Evolutionary conservation across 2,888 invertebrate species (phyloP).

Genomic region (Synergus japonicus): DNA sequence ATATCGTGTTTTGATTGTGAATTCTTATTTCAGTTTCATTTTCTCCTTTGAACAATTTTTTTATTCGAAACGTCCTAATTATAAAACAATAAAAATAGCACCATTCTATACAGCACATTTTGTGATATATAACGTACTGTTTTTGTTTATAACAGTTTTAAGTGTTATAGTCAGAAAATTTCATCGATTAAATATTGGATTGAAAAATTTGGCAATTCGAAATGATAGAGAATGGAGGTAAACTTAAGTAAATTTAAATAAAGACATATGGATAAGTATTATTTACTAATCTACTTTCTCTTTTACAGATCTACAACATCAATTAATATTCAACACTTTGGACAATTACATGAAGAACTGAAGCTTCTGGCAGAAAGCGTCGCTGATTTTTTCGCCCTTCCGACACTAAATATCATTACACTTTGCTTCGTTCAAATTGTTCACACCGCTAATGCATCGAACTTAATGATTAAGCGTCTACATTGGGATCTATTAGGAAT

Average conservation of each 20-base stretch:
- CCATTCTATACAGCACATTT: background rate
- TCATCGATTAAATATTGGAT: background rate
- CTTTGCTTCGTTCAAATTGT: slow-evolving; percentile 13
- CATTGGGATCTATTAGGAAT: background rate
- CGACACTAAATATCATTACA: background rate
- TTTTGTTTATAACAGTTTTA: slow-evolving; percentile 14
- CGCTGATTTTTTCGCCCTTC: slow-evolving; percentile 1
- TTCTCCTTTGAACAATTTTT: background rate
- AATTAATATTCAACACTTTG: background rate
- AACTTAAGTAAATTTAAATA: background rate
- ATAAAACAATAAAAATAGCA: background rate
- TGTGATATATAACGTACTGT: background rate
- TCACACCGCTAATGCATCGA: background rate
- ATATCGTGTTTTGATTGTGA: background rate
- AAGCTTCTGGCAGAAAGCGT: background rate
- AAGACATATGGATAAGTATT: background rate
- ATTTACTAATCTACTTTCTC: background rate
- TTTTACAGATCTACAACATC: background rate
- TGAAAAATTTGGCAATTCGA: background rate
- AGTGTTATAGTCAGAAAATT: background rate
- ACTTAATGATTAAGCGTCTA: background rate
- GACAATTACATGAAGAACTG: background rate
- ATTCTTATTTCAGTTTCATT: background rate
- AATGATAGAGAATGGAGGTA: background rate
- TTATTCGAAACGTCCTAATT: background rate